Percentiles rank a stretch among this genome's conserved stretches.
Evolutionary conservation across 2,797 vertebrate genomes (phyloP).

Genomic region (Sebastes ruberrimus): DNA sequence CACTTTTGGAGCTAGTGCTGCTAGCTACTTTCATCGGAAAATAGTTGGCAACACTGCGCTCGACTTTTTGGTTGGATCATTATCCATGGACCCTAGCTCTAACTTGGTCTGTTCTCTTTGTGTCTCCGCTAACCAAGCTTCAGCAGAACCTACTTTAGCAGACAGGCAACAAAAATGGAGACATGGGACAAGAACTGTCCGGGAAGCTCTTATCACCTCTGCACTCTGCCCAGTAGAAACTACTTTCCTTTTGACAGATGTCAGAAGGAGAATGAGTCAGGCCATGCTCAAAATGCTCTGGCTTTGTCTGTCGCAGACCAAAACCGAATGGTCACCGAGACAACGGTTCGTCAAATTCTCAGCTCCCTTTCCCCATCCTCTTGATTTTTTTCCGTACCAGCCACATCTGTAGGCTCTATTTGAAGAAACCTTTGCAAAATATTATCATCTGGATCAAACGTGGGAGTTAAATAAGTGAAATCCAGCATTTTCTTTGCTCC

Average conservation of each 20-base stretch:
- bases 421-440: not conserved
- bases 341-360: conserved; percentile 11
- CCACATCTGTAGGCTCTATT: not conserved
- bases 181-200: conserved; percentile 9
- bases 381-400: not conserved
- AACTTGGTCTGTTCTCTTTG: not conserved
- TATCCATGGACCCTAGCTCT: too few species aligned
- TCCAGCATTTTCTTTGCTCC: not conserved
- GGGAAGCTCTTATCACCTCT: conserved; percentile 19
- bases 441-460: not conserved
- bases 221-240: not conserved
- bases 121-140: not conserved
- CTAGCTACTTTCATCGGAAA: not conserved
- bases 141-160: not conserved
- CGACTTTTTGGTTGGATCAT: not conserved
- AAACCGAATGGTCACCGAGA: not conserved
- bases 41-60: not conserved
- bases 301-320: conserved; percentile 4
- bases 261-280: conserved; percentile 10
- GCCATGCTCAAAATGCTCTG: not conserved
- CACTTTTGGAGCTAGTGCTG: not conserved
- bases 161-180: conserved; percentile 15
- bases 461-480: not conserved
- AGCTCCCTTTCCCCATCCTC: not conserved
- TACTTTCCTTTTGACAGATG: conserved; percentile 12